These are phyloP conservation scores for Agrilus cyanescens DNA, from an alignment of 2,888 invertebrate species.

Conservation along the genomic window DNA sequence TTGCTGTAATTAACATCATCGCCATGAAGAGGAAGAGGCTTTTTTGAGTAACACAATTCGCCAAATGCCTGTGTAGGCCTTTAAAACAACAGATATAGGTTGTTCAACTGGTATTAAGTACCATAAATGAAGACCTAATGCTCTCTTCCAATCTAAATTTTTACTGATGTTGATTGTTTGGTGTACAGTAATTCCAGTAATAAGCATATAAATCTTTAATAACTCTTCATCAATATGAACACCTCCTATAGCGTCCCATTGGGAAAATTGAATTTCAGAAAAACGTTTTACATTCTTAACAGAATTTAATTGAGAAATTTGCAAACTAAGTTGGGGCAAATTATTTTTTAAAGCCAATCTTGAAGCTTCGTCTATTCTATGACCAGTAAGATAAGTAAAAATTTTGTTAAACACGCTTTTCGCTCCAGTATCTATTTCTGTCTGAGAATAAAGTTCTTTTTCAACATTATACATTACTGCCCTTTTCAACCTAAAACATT, in stretches of 20 bases:
- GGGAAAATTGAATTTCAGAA: constrained; percentile 58
- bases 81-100: constrained; percentile 58
- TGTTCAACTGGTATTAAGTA: constrained; percentile 45
- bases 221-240: constrained; percentile 51
- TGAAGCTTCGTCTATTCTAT: constrained; percentile 47
- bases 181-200: constrained; percentile 46
- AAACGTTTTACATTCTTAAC: constrained; percentile 50
- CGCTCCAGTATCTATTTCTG: not conserved
- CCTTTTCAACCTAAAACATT: constrained; percentile 19
- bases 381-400: constrained; percentile 37
- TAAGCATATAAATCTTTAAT: constrained; percentile 55
- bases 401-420: constrained; percentile 18
- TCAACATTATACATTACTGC: constrained; percentile 24
- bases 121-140: constrained; percentile 72
- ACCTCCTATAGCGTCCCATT: constrained; percentile 66
- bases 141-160: constrained; percentile 68
- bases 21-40: constrained; percentile 31
- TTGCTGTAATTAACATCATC: constrained; percentile 21
- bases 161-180: constrained; percentile 54
- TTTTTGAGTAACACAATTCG: constrained; percentile 24
- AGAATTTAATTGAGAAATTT: constrained; percentile 51
- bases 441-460: constrained; percentile 2
- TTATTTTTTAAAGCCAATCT: constrained; percentile 41
- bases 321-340: constrained; percentile 49
- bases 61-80: constrained; percentile 57